These are phyloP conservation scores for Xanthorhoe designata DNA, from an alignment of 2,888 invertebrate genomes.

Conservation along the genomic window DNA sequence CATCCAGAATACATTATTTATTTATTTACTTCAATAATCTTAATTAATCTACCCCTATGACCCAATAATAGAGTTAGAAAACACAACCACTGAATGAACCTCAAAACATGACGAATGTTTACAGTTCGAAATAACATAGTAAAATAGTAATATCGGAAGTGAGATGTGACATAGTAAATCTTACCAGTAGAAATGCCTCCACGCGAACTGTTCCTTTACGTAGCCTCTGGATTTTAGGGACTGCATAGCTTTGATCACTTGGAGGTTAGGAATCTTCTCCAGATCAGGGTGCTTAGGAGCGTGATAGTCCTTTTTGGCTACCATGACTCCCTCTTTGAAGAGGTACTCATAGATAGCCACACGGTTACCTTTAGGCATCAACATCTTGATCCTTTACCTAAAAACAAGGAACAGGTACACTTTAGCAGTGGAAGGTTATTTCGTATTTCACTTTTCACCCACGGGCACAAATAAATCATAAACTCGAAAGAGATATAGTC, in stretches of 20 bases:
- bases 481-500: slow-evolving; percentile 26
- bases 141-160: not conserved
- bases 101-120: slow-evolving; percentile 7
- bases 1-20: too few species aligned
- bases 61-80: too few species aligned
- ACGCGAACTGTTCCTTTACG: slow-evolving; percentile 99
- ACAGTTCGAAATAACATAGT: not conserved
- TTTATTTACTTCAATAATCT: too few species aligned
- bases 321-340: slow-evolving; percentile 99
- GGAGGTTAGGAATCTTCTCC: slow-evolving; percentile 97
- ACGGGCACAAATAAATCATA: slow-evolving; percentile 45
- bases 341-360: slow-evolving; percentile 98
- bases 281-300: slow-evolving; percentile 99
- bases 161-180: slow-evolving; percentile 38
- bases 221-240: slow-evolving; percentile 98
- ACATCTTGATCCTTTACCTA: slow-evolving; percentile 92
- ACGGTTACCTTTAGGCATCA: slow-evolving; percentile 99
- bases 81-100: not conserved
- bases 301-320: slow-evolving; percentile 99
- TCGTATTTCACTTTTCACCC: slow-evolving; percentile 36
- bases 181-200: slow-evolving; percentile 99
- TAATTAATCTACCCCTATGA: too few species aligned
- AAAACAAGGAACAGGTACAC: slow-evolving; percentile 64
- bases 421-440: slow-evolving; percentile 57
- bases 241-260: slow-evolving; percentile 99